A percentile compares a stretch with the other conserved stretches of the same genome.
Conservation (phyloP, 1,140 invertebrate genomes). For the Papilio glaucus region DNA sequence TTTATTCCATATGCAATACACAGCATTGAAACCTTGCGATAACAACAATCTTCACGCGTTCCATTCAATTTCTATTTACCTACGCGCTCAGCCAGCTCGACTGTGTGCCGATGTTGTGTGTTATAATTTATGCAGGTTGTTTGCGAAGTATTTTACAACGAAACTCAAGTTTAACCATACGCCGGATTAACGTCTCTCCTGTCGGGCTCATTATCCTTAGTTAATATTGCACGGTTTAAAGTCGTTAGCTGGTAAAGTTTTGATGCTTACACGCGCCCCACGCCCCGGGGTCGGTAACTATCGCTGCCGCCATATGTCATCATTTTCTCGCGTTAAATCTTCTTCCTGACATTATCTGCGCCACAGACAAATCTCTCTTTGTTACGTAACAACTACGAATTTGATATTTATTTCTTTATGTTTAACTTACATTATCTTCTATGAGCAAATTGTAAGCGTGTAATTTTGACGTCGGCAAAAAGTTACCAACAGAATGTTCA, state of each 20-base stretch:
- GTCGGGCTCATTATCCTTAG: constrained; percentile 58
- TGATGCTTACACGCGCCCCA: constrained; percentile 44
- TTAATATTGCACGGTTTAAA: constrained; percentile 61
- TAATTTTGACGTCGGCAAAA: not conserved
- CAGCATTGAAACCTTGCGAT: not conserved
- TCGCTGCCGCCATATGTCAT: constrained; percentile 34
- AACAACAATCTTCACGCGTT: not conserved
- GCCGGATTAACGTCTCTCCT: constrained; percentile 52
- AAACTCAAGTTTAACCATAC: constrained; percentile 48
- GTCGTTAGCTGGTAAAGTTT: constrained; percentile 51
- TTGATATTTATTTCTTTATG: constrained; percentile 32
- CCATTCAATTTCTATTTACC: constrained; percentile 1
- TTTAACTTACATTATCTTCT: constrained; percentile 15
- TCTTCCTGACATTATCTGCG: constrained; percentile 31
- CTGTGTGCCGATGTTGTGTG: constrained; percentile 7
- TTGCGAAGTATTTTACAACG: constrained; percentile 39
- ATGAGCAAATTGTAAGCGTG: constrained; percentile 2
- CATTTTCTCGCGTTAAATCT: constrained; percentile 31
- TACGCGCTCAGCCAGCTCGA: not conserved
- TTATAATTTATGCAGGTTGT: constrained; percentile 35
- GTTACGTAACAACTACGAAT: constrained; percentile 34
- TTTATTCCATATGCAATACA: not conserved
- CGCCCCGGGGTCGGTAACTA: constrained; percentile 29
- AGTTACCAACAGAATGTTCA: not conserved
- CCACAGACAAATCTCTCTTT: constrained; percentile 30